A percentile compares a stretch with the other conserved stretches of the same genome.
Evolutionary conservation across 2,797 vertebrate genomes (phyloP).

Genomic region (Zalophus californianus): DNA sequence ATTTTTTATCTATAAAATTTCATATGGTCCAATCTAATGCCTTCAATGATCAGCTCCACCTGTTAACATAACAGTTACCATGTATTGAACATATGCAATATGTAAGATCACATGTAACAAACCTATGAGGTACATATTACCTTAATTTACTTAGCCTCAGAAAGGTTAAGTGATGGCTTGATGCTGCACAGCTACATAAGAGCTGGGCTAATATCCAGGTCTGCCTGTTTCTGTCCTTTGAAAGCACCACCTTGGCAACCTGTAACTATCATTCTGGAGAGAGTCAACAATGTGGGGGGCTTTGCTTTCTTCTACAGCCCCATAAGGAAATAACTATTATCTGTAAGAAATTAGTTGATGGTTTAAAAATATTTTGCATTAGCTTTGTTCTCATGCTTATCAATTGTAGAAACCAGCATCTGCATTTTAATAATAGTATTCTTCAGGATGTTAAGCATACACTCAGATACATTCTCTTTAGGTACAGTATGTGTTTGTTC

Average conservation of each 20-base stretch:
- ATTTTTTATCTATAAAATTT: constrained; percentile 28
- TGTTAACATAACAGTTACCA: constrained; percentile 13
- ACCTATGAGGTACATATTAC: neutral
- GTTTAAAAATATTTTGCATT: constrained; percentile 57
- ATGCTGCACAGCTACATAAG: neutral
- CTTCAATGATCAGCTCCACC: neutral
- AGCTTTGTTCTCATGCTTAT: constrained; percentile 54
- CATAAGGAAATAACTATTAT: constrained; percentile 41
- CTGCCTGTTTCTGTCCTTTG: neutral
- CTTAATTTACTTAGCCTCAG: neutral
- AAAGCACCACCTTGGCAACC: neutral
- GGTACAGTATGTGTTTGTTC: neutral
- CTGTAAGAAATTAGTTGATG: neutral
- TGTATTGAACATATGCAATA: neutral
- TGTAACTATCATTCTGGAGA: neutral
- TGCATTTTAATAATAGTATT: neutral
- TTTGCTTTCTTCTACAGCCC: neutral
- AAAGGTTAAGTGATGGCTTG: neutral
- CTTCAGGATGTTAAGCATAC: constrained; percentile 29
- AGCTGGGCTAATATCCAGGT: neutral
- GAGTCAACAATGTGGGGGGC: neutral
- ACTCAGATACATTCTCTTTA: constrained; percentile 28
- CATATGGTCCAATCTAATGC: neutral
- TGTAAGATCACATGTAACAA: neutral
- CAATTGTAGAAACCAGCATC: neutral